Evolutionary conservation across 2,888 invertebrate genomes (phyloP), one percentile per base, ranked within the genome.

Genomic region (Notodonta ziczac): DNA sequence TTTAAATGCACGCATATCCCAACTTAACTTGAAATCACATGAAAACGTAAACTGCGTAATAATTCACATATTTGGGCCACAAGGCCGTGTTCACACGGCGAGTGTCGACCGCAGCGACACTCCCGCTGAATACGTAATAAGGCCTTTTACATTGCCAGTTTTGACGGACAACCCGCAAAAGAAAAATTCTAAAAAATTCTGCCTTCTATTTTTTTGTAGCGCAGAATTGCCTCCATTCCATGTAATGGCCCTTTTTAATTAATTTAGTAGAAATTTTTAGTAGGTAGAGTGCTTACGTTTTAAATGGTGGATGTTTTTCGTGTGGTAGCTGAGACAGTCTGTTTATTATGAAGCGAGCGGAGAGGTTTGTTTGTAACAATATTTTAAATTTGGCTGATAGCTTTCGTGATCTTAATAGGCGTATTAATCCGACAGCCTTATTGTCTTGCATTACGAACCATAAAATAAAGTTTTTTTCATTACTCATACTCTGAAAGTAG

Each of bases 161-260:
- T 62, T 65, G 72, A 63, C 60, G 63, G 63, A 73, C 70, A 63
- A 67, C 67, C 13, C 56, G 64, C 56, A 57, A 56, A 61, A 24
- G 52, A 39, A 55, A 56, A 64, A 9, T 35, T 35, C n/a, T 5
- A 55, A 59, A 63, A 64, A 60, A 44, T 10, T 56, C 57, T 61
- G 50, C 50, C 13, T 44, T 51, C 63, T 65, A 60, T 59, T 73
- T 64, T 72, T 63, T 63, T 44, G 56, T 35, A 62, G 57, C 39
- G 5, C 44, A 24, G 61, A 69, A 71, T 71, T 69, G 65, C 65
- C 58, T 65, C 63, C 62, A 65, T 69, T 69, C 65, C 58, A 32
- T 60, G 56, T 66, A 69, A 75, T 70, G 63, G 62, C 69, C 40
- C 59, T 65, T 66, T 75, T 70, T 73, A 74, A 73, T 74, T 70